Evolutionary conservation across 2,888 invertebrate genomes (phyloP).

Genomic region (Sericinus montela): DNA sequence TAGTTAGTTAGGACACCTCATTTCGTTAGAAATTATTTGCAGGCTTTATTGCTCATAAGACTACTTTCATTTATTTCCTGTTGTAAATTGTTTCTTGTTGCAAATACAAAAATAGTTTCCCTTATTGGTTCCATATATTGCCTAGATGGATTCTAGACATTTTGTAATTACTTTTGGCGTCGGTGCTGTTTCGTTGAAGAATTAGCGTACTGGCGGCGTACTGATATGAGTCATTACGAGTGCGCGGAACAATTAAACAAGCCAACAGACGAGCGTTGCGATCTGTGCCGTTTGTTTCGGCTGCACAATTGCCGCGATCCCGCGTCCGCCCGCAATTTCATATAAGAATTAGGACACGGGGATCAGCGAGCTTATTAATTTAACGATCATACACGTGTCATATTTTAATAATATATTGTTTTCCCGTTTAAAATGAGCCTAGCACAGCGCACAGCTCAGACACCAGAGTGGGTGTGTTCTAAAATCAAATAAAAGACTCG

Average conservation of each 20-base stretch:
- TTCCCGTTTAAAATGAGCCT: background rate
- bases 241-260: constrained; percentile 58
- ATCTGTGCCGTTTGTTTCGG: constrained; percentile 67
- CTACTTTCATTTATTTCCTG: too few species aligned
- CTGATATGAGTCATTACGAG: constrained; percentile 21
- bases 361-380: constrained; percentile 10
- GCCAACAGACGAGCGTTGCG: constrained; percentile 40
- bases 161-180: constrained; percentile 1
- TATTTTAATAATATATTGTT: background rate
- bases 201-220: too few species aligned
- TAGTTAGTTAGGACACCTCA: too few species aligned
- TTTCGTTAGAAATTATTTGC: too few species aligned
- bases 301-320: constrained; percentile 64
- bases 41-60: too few species aligned
- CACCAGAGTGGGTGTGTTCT: too few species aligned
- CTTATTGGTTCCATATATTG: too few species aligned
- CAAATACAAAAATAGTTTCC: too few species aligned
- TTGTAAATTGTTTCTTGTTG: too few species aligned
- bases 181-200: constrained; percentile 5
- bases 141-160: background rate
- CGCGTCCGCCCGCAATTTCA: constrained; percentile 47
- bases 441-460: too few species aligned
- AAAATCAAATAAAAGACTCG: too few species aligned
- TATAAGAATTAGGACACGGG: constrained; percentile 37
- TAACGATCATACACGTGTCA: background rate